Conservation (phyloP, 1,140 invertebrate species). For the Contarinia nasturtii region DNA sequence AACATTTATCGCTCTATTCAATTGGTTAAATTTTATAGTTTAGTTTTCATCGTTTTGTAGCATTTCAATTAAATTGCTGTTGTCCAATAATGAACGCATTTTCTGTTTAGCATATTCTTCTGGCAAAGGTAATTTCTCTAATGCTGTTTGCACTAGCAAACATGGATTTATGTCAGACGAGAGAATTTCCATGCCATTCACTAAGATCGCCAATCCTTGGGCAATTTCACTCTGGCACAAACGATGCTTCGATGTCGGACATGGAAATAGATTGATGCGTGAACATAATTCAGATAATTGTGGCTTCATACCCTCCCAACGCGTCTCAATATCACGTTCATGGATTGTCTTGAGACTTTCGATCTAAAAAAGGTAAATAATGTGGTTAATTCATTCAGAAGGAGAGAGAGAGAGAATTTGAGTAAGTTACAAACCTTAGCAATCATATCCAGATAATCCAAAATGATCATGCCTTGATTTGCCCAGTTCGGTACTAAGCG, state of each 20-base stretch:
- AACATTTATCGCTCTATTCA: too few species aligned
- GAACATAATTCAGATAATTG: conserved; percentile 38
- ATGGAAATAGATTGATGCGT: conserved; percentile 37
- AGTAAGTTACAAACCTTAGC: conserved; percentile 13
- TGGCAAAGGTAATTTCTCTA: conserved; percentile 20
- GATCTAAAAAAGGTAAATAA: conserved; percentile 10
- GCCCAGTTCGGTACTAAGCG: conserved; percentile 22
- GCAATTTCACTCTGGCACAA: conserved; percentile 25
- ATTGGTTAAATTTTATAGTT: too few species aligned
- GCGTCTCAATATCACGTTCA: conserved; percentile 27
- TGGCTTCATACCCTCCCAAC: conserved; percentile 39
- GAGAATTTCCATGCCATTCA: conserved; percentile 16
- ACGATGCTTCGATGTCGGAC: conserved; percentile 39
- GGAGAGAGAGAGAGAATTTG: neutral
- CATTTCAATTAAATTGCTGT: neutral
- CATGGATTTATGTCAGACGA: conserved; percentile 14
- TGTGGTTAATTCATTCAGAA: neutral
- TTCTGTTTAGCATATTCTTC: conserved; percentile 21
- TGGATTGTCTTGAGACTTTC: conserved; percentile 19
- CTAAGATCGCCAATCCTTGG: conserved; percentile 15
- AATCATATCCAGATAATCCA: conserved; percentile 45
- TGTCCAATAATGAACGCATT: conserved; percentile 13
- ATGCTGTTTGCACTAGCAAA: conserved; percentile 13
- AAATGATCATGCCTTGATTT: conserved; percentile 40
- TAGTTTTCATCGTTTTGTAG: neutral